Percentiles rank a stretch among this genome's conserved stretches.
Evolutionary conservation across 2,797 vertebrate species (phyloP).

Genomic region (Sus cebifrons): DNA sequence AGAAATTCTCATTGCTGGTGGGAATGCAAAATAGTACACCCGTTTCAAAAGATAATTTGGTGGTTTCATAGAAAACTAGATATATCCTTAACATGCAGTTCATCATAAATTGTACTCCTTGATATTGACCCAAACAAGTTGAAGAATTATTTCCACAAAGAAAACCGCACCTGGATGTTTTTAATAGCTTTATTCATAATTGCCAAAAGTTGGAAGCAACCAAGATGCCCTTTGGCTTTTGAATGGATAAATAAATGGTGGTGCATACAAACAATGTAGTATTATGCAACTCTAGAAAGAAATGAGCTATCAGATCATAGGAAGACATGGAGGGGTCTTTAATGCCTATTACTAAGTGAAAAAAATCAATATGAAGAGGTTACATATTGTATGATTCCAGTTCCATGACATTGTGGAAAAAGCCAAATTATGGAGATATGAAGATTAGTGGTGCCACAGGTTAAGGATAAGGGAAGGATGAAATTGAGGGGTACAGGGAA

Average conservation of each 20-base stretch:
- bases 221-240: not conserved
- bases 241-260: not conserved
- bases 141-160: not conserved
- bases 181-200: not conserved
- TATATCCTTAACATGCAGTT: not conserved
- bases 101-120: not conserved
- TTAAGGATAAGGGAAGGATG: not conserved
- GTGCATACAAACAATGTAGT: not conserved
- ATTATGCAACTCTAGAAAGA: not conserved
- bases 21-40: not conserved
- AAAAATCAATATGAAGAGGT: not conserved
- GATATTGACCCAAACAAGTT: not conserved
- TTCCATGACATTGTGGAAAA: not conserved
- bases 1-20: not conserved
- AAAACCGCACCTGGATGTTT: not conserved
- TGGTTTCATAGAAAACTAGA: not conserved
- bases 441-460: not conserved
- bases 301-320: not conserved
- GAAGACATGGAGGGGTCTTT: not conserved
- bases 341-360: not conserved
- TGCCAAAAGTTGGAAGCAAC: not conserved
- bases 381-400: not conserved
- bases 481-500: not conserved
- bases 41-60: not conserved
- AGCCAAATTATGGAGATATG: not conserved